Conservation (phyloP, 2,113 vertebrate species). For the Prochilodus magdalenae region DNA sequence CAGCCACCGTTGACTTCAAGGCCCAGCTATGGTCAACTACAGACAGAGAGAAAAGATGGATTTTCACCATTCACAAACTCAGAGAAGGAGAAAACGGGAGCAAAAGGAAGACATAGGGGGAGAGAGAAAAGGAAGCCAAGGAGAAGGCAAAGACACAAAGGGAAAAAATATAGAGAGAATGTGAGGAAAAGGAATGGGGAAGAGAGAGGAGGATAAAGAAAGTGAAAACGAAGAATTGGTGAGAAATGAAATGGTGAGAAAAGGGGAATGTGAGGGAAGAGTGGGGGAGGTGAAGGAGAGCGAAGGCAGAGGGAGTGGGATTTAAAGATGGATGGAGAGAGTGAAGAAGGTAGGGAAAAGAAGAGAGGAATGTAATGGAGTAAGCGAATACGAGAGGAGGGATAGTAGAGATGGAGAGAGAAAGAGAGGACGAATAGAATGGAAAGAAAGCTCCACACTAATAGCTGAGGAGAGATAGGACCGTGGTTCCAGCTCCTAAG, state of each 20-base stretch:
- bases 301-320: no score
- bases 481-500: no score
- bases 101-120: not conserved
- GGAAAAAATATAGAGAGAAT: not conserved
- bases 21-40: not conserved
- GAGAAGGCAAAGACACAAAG: no score
- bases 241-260: no score
- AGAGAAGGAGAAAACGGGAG: not conserved
- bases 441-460: not conserved
- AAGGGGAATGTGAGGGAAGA: no score
- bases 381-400: no score
- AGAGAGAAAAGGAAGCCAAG: not conserved
- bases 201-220: not conserved
- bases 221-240: no score
- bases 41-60: not conserved
- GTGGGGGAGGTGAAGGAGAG: no score
- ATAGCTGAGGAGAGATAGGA: not conserved
- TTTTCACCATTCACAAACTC: not conserved
- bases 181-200: no score
- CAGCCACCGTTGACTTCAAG: conserved; percentile 27
- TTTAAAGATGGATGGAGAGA: no score
- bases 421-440: not conserved
- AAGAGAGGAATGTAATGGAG: no score
- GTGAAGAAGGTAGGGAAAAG: no score
- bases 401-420: not conserved